Evolutionary conservation across 2,888 invertebrate species (phyloP), one percentile per base, ranked within the genome.

Genomic region (Perdita meconis): DNA sequence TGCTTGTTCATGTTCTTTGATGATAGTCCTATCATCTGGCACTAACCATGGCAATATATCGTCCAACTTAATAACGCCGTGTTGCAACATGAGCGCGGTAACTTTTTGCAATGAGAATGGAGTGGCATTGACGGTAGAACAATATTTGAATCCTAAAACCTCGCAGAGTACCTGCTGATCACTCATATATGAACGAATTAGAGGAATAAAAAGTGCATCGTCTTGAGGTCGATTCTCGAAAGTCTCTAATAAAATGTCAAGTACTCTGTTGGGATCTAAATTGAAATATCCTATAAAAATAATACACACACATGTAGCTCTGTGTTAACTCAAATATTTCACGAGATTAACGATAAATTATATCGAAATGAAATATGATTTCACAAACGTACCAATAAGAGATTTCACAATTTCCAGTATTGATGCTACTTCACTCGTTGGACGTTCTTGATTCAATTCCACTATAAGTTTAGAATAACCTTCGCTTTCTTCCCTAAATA

Each of bases 401-500:
- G 98, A 98, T 92, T 98, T 97, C 66, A 98, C 97, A 70, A 97
- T 97, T 94, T 98, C 97, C 89, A 98, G 94, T 88, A 94, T 94
- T 85, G 96, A 95, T 80, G 95, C 95, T 66, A 94, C 94, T 82
- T 94, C 93, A 44, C 83, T 92, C 89, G 94, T 94, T 69, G 94
- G 94, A 82, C 95, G 94, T 88, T 97, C 96, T 92, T 97, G 97
- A 94, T 97, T 97, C 75, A 99, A 93, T 94, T 99, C 99, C 19
- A 97, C 96, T 71, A 98, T 96, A 55, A 99, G 94, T 93, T 99
- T 99, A 1, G 99, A 97, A 93, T 98, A 99, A 5, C 99, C 99
- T 94, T 99, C 99, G 93, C 97, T 98, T 93, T 99, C 99, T 93
- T 99, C 99, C 66, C 99, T 95, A 90, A 99, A 97, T 88, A 99